Conservation (phyloP, 2,888 invertebrate genomes). For the Notocelia uddmanniana region DNA sequence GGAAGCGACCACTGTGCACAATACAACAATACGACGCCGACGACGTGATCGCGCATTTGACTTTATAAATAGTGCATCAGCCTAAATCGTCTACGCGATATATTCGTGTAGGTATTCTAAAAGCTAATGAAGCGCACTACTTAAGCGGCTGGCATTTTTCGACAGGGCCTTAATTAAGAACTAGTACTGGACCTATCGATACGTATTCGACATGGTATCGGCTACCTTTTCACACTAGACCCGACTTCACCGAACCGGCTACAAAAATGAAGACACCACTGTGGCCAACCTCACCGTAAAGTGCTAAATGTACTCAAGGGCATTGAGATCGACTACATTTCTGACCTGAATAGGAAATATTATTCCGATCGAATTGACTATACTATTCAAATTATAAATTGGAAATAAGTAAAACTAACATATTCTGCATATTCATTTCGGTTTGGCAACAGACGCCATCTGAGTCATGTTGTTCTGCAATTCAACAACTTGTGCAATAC, state of each 20-base stretch:
- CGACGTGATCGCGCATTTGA: slow-evolving; percentile 67
- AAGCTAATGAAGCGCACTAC: slow-evolving; percentile 5
- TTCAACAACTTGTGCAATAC: too few species aligned
- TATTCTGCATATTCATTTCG: too few species aligned
- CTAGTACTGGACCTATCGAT: neutral
- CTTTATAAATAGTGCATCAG: slow-evolving; percentile 82
- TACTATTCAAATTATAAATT: too few species aligned
- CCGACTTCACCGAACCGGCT: neutral
- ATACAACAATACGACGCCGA: slow-evolving; percentile 77
- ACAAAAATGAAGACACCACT: neutral
- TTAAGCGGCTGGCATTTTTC: slow-evolving; percentile 3
- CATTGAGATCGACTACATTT: neutral
- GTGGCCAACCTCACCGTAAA: neutral
- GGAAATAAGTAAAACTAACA: too few species aligned
- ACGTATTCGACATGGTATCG: neutral
- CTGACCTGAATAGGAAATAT: too few species aligned
- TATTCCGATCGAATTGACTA: too few species aligned
- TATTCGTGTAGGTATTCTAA: slow-evolving; percentile 16
- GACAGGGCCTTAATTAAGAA: neutral
- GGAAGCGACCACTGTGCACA: slow-evolving; percentile 73
- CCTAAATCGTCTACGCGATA: slow-evolving; percentile 45
- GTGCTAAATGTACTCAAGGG: neutral
- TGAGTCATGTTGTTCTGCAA: too few species aligned
- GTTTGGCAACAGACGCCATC: too few species aligned
- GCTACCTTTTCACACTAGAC: neutral